Evolutionary conservation across 1,140 invertebrate genomes (phyloP), one percentile per base, ranked within the genome.

Genomic region (Hypothenemus hampei): DNA sequence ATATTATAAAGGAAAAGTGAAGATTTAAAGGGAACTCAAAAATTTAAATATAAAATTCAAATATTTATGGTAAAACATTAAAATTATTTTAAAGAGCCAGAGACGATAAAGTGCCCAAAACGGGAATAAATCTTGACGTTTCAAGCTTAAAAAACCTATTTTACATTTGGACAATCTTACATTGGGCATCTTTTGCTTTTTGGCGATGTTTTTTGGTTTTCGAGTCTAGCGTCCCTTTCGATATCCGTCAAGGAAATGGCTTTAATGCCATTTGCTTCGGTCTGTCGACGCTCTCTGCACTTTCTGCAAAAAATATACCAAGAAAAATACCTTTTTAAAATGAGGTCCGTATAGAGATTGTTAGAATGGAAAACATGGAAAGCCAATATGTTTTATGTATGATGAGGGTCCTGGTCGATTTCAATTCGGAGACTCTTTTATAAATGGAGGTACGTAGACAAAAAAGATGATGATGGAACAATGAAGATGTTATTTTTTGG

Each of bases 141-240:
- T 37, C 16, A 37, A 11, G 6, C 15, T 37, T 10, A 7, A n/a
- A 29, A 29, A 29, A 29, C n/a, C 6, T 29, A 29, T 29, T 29
- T 7, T 41, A 41, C n/a, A 29, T 29, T 7, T 7, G n/a, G 26
- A 6, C n/a, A 7, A 7, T 29, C 36, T 37, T 50, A 50, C 36
- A 15, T 40, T 8, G 47, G 45, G 29, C 45, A 47, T 8, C 45
- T 18, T 47, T 47, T 47, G 18, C 11, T 33, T 45, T 23, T 23
- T n/a, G 10, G 15, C 26, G 26, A 33, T 15, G 8, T 33, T 29
- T 31, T 33, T 29, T 2, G 23, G 19, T 2, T 47, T 11, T 11
- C 26, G 33, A 31, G 29, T 33, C 45, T 11, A 4, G 11, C 15
- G 6, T 47, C 26, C 45, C 23, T 47, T 31, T 47, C 45, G 21